phyloP scores from a whole-genome alignment of 2,113 vertebrate species.

The Phaethornis superciliosus region DNA sequence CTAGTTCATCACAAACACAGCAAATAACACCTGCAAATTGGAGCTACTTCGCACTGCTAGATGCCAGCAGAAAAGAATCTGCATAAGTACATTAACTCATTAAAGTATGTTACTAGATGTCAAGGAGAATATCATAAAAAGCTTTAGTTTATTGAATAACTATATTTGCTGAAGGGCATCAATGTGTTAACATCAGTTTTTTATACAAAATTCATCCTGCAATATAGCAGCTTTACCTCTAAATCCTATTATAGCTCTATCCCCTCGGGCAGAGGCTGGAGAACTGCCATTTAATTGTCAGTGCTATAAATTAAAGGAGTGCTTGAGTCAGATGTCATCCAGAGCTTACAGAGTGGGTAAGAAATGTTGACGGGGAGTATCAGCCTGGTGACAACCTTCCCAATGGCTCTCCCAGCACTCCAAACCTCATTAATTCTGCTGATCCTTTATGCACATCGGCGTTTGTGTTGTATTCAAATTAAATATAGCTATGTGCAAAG shows the following conservation, averaged over 20 bases:
- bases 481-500: constrained; percentile 22
- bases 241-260: constrained; percentile 45
- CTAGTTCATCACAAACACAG: background rate
- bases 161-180: constrained; percentile 34
- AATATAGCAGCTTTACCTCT: constrained; percentile 40
- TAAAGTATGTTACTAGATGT: constrained; percentile 20
- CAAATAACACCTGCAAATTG: background rate
- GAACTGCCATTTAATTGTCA: constrained; percentile 65
- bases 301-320: constrained; percentile 60
- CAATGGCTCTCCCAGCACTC: constrained; percentile 1
- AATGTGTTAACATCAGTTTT: constrained; percentile 1
- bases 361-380: constrained; percentile 29
- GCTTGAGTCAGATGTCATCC: constrained; percentile 48
- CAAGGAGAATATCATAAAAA: constrained; percentile 7
- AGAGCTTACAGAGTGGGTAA: constrained; percentile 16
- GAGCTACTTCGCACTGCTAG: background rate
- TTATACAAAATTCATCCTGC: constrained; percentile 31
- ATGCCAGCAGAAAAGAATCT: background rate
- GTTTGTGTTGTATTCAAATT: constrained; percentile 54
- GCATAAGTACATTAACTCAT: constrained; percentile 5
- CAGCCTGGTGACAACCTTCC: background rate
- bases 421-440: constrained; percentile 48
- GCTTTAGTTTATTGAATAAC: constrained; percentile 22
- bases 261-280: constrained; percentile 45
- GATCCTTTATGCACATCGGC: constrained; percentile 41